Evolutionary conservation across 2,797 vertebrate genomes (phyloP), one percentile per base, ranked within the genome.

Genomic region (Falco berigora): DNA sequence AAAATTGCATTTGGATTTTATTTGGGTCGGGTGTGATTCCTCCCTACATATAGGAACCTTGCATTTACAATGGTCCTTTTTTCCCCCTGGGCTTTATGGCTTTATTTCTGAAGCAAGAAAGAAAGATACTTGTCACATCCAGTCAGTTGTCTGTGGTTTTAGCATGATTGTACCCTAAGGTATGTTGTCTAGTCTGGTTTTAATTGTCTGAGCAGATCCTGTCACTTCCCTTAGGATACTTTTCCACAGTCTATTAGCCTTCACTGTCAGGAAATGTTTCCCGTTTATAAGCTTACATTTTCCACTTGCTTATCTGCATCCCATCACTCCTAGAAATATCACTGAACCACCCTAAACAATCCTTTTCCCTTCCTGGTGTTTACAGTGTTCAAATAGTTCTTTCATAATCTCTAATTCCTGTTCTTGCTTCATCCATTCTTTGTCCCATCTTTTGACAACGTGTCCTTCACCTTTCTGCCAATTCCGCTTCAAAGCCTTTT

Each of bases 281-380:
- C 96, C 96, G 90, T 96, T 95, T 71, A 74, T 34, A 34, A 72
- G 84, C 42, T 96, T 91, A 92, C 61, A 88, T 97, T 96, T 96
- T 96, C 96, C 96, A 95, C 73, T 97, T 88, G 92, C 93, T 95
- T 96, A 96, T 96, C 96, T 97, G 92, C 71, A 40, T 94, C 96
- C 79, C 93, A 89, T 90, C 94, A 38, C 94, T 95, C 92, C 94
- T 92, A 95, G 81, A 92, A 96, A 97, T 72, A 93, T 80, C 91
- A 66, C 40, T 24, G 94, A 78, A 95, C 91, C 96, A 88, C 93
- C 93, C 95, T 90, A 95, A 96, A 97, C 93, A 92, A 93, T 96
- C 61, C 72, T 79, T 83, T 87, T 85, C 86, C 88, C 92, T 94
- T 61, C 28, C 64, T 94, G 62, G 14, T 96, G 93, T 95, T 93